phyloP scores from a whole-genome alignment of 2,888 invertebrate species.

The Arenicola marina region DNA sequence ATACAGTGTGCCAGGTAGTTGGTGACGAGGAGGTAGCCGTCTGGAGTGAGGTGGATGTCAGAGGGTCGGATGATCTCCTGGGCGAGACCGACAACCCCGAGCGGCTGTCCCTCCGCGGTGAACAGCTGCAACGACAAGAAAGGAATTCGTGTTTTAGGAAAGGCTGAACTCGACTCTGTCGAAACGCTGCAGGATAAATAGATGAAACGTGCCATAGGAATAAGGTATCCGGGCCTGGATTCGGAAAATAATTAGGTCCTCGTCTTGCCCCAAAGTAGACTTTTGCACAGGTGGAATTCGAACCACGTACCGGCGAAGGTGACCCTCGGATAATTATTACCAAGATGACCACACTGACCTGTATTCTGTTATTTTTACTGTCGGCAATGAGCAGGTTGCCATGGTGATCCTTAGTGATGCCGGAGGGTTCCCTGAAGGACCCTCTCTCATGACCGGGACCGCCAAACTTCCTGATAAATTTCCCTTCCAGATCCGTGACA shows the following conservation, averaged over 20 bases:
- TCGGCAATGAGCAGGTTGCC: not conserved
- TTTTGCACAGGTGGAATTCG: too few relatives aligned
- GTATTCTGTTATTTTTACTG: conserved; percentile 2
- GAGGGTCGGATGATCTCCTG: not conserved
- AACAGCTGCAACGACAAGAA: not conserved
- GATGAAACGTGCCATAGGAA: too few relatives aligned
- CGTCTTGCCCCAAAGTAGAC: too few relatives aligned
- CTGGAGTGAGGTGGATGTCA: not conserved
- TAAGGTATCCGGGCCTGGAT: too few relatives aligned
- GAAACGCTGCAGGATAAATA: too few relatives aligned
- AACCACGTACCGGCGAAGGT: too few relatives aligned
- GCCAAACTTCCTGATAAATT: not conserved
- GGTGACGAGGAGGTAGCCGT: not conserved
- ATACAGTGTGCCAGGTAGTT: not conserved
- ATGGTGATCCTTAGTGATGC: not conserved
- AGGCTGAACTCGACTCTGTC: too few relatives aligned
- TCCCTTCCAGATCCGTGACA: not conserved
- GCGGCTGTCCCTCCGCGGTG: not conserved
- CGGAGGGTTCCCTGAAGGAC: not conserved
- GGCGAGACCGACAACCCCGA: not conserved
- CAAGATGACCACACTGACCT: not conserved
- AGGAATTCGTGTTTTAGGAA: not conserved
- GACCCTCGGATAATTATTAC: too few relatives aligned
- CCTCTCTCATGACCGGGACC: not conserved
- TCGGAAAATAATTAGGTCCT: too few relatives aligned